Evolutionary conservation across 2,888 invertebrate species (phyloP).

Genomic region (Tryphoninae sp.): DNA sequence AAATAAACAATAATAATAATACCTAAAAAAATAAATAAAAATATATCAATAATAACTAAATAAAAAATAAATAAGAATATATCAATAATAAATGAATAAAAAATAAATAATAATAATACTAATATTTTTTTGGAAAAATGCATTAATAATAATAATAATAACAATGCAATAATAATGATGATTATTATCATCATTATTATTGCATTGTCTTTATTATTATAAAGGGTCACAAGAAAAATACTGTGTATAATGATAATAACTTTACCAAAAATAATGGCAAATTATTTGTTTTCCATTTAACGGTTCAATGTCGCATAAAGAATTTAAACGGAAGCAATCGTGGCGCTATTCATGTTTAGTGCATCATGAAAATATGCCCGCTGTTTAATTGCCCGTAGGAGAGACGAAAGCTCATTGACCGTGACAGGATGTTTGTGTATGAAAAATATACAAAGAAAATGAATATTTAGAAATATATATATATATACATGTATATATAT

Average conservation of each 20-base stretch:
- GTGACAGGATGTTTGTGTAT: background rate
- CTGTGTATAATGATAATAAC: background rate
- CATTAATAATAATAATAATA: background rate
- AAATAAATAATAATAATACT: background rate
- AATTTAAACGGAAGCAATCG: background rate
- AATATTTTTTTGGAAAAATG: too few species aligned
- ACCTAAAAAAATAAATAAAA: too few species aligned
- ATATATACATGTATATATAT: background rate
- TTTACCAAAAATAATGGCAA: background rate
- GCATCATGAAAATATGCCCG: constrained; percentile 13
- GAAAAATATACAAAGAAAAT: constrained; percentile 13
- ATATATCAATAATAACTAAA: too few species aligned
- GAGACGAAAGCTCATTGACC: constrained; percentile 9
- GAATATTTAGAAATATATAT: too few species aligned
- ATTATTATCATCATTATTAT: too few species aligned
- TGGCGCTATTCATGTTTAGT: background rate
- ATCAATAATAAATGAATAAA: background rate
- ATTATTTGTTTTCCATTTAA: constrained; percentile 32
- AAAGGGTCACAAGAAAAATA: background rate
- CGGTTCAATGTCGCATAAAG: constrained; percentile 12
- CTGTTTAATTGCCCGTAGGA: constrained; percentile 9
- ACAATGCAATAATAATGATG: background rate
- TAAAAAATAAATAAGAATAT: background rate
- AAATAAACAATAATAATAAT: background rate
- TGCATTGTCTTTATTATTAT: too few species aligned